phyloP scores from a whole-genome alignment of 2,888 invertebrate species.

The Pollenia labialis region DNA sequence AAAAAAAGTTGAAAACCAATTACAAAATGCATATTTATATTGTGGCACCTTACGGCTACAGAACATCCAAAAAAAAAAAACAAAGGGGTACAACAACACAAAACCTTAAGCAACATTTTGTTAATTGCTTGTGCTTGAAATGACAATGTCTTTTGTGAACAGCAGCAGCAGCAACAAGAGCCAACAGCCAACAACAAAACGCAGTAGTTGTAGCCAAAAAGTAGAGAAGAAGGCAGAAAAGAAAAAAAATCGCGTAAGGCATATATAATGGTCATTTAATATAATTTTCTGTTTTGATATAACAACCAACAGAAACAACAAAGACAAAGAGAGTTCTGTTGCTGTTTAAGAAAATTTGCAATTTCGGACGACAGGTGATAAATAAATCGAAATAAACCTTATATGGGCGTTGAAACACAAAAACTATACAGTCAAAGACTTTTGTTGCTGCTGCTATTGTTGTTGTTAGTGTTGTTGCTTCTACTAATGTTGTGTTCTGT shows the following conservation, averaged over 20 bases:
- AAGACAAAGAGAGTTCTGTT: slow-evolving; percentile 19
- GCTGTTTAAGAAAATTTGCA: slow-evolving; percentile 73
- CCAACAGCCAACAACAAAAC: slow-evolving; percentile 26
- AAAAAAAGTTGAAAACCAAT: slow-evolving; percentile 61
- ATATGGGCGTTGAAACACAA: slow-evolving; percentile 73
- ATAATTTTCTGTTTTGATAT: slow-evolving; percentile 60
- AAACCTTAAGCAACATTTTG: slow-evolving; percentile 67
- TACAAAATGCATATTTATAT: slow-evolving; percentile 68
- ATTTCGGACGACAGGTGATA: slow-evolving; percentile 83
- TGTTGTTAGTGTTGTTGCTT: not conserved
- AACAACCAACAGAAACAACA: slow-evolving; percentile 27
- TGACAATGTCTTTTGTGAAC: slow-evolving; percentile 68
- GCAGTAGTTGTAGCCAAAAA: slow-evolving; percentile 51
- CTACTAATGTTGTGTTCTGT: slow-evolving; percentile 29
- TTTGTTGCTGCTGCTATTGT: slow-evolving; percentile 1
- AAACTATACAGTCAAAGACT: slow-evolving; percentile 54
- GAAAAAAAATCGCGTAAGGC: slow-evolving; percentile 59
- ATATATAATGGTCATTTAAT: slow-evolving; percentile 71
- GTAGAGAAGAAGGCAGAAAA: not conserved
- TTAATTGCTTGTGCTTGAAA: slow-evolving; percentile 72
- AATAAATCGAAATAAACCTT: slow-evolving; percentile 82
- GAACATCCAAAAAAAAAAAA: slow-evolving; percentile 26
- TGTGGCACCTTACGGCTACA: slow-evolving; percentile 71
- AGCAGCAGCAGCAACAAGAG: slow-evolving; percentile 46
- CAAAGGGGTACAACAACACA: slow-evolving; percentile 44